A percentile compares a stretch with the other conserved stretches of the same genome.
Evolutionary conservation across 2,888 invertebrate species (phyloP).

Genomic region (Chydorus sphaericus): DNA sequence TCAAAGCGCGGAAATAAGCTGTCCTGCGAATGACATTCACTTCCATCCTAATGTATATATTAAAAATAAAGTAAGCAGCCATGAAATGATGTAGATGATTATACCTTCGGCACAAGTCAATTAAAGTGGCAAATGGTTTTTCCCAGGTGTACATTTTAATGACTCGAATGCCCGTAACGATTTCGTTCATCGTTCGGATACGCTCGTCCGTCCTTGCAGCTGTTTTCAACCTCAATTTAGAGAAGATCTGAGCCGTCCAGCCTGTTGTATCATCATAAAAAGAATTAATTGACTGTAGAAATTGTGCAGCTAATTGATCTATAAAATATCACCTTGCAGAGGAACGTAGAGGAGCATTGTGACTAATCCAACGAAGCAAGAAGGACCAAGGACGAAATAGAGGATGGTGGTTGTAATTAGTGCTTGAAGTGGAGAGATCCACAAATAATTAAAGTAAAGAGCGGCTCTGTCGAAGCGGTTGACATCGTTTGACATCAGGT

Average conservation of each 20-base stretch:
- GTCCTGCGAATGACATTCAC: constrained; percentile 24
- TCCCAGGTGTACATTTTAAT: constrained; percentile 44
- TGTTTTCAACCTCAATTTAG: constrained; percentile 30
- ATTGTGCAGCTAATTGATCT: no score
- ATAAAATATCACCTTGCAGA: constrained; percentile 55
- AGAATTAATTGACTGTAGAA: no score
- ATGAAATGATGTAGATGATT: neutral
- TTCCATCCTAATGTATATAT: constrained; percentile 32
- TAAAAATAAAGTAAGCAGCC: neutral
- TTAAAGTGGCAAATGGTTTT: constrained; percentile 32
- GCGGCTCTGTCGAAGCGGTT: constrained; percentile 80
- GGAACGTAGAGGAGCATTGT: constrained; percentile 67
- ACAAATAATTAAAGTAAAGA: neutral
- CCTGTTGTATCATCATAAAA: no score
- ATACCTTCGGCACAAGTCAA: constrained; percentile 10
- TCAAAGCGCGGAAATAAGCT: constrained; percentile 26
- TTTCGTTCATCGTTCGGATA: constrained; percentile 37
- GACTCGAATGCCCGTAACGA: constrained; percentile 36
- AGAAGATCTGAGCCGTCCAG: constrained; percentile 29
- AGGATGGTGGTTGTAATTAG: constrained; percentile 62
- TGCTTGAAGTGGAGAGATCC: constrained; percentile 67
- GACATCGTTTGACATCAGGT: constrained; percentile 90
- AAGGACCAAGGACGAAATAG: constrained; percentile 55
- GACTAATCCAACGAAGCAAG: constrained; percentile 57
- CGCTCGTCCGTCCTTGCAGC: constrained; percentile 35